Percentiles rank a stretch among this genome's conserved stretches.
These are phyloP conservation scores for Grammomys dolichurus DNA, from an alignment of 2,113 vertebrate species.

Conservation along the genomic window DNA sequence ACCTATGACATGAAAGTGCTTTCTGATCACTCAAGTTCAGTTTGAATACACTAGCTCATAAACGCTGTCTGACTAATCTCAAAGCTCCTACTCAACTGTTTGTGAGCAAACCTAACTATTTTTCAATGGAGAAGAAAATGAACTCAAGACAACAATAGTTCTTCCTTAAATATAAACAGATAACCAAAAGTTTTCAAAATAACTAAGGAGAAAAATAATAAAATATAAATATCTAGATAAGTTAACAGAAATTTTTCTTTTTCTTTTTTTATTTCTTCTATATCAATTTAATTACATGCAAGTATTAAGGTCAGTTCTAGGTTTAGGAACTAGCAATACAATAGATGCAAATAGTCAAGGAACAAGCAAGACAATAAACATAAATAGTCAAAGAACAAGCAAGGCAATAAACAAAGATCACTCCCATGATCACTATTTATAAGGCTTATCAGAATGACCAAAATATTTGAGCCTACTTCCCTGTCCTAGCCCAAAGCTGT, in stretches of 20 bases:
- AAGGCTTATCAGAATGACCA: no score
- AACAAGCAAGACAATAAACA: no score
- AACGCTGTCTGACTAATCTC: background rate
- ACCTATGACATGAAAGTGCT: background rate
- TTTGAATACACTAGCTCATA: background rate
- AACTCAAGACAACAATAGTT: background rate
- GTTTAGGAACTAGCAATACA: no score
- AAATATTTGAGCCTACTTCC: no score
- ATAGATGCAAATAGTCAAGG: no score
- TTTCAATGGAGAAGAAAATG: background rate
- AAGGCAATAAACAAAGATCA: no score
- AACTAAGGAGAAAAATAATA: background rate
- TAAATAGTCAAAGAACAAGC: no score
- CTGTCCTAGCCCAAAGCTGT: no score
- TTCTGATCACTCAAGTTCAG: background rate
- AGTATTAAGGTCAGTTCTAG: no score
- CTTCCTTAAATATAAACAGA: conserved; percentile 5
- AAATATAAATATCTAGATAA: background rate
- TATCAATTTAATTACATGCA: no score
- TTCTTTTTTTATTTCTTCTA: no score
- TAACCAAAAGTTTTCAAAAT: background rate
- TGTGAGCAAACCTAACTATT: background rate
- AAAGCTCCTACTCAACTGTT: background rate
- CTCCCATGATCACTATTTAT: no score
- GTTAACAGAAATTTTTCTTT: background rate